Percentiles rank a stretch among this genome's conserved stretches.
Evolutionary conservation across 1,140 invertebrate species (phyloP).

Genomic region (Zeugodacus cucurbitae): DNA sequence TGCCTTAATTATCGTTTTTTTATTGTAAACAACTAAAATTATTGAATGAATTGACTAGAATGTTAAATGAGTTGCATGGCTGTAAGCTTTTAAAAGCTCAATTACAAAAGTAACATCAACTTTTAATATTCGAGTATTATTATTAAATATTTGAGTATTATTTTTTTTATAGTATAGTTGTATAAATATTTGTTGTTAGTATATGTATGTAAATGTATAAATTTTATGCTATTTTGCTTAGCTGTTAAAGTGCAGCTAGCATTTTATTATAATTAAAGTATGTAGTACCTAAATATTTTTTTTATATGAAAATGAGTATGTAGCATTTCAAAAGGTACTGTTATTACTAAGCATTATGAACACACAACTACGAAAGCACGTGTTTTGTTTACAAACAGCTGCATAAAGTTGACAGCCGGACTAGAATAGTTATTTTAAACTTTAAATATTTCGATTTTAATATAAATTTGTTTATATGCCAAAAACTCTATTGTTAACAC

Average conservation of each 20-base stretch:
- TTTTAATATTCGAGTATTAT: not conserved
- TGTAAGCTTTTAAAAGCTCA: not conserved
- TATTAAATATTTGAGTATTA: not conserved
- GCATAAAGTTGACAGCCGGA: too few species aligned
- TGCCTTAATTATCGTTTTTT: too few species aligned
- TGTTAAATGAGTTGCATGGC: not conserved
- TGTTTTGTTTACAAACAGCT: not conserved
- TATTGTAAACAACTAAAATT: not conserved
- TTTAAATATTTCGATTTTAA: too few species aligned
- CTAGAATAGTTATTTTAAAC: too few species aligned
- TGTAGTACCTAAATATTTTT: not conserved
- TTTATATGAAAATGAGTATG: constrained; percentile 9
- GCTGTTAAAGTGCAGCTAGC: not conserved
- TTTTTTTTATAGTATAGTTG: not conserved
- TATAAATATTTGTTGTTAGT: not conserved
- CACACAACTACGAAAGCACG: not conserved
- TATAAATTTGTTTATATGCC: too few species aligned
- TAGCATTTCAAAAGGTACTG: constrained; percentile 22
- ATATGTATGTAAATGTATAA: not conserved
- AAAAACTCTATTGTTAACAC: too few species aligned
- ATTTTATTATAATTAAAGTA: not conserved
- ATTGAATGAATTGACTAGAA: constrained; percentile 7
- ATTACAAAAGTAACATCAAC: not conserved
- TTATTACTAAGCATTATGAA: not conserved
- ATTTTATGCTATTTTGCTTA: too few species aligned